A percentile compares a stretch with the other conserved stretches of the same genome.
These are phyloP conservation scores for Passer domesticus DNA, from an alignment of 2,113 vertebrate genomes.

Conservation along the genomic window DNA sequence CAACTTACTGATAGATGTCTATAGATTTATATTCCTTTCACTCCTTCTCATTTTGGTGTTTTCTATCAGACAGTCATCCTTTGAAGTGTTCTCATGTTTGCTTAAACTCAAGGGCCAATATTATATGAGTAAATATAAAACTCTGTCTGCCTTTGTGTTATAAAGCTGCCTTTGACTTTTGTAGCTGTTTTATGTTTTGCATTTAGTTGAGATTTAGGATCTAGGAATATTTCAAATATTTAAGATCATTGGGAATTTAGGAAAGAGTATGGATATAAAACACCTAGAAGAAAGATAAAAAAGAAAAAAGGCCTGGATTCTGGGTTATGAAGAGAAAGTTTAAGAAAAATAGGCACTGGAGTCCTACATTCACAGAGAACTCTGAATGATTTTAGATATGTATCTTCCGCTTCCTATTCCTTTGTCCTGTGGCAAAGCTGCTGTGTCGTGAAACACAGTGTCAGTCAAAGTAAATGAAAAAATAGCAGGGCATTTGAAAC, in stretches of 20 bases:
- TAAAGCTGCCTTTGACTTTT: conserved; percentile 12
- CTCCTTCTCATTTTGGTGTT: neutral
- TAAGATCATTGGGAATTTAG: neutral
- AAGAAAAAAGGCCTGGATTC: neutral
- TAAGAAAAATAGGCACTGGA: neutral
- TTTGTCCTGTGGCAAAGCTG: neutral
- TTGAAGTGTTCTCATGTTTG: neutral
- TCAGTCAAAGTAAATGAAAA: neutral
- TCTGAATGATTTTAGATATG: neutral
- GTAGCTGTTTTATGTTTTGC: neutral
- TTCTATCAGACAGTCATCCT: neutral
- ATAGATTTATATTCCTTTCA: neutral
- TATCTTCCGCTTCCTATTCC: neutral
- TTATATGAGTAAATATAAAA: neutral
- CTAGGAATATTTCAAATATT: neutral
- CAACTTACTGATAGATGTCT: neutral
- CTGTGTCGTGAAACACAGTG: neutral
- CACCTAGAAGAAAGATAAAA: neutral
- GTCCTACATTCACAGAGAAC: neutral
- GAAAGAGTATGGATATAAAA: neutral
- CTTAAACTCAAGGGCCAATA: neutral
- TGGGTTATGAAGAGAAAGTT: neutral
- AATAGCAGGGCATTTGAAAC: neutral
- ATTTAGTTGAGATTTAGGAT: neutral
- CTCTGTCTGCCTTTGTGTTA: neutral